Conservation (phyloP, 2,113 vertebrate genomes). For the Arothron firmamentum region DNA sequence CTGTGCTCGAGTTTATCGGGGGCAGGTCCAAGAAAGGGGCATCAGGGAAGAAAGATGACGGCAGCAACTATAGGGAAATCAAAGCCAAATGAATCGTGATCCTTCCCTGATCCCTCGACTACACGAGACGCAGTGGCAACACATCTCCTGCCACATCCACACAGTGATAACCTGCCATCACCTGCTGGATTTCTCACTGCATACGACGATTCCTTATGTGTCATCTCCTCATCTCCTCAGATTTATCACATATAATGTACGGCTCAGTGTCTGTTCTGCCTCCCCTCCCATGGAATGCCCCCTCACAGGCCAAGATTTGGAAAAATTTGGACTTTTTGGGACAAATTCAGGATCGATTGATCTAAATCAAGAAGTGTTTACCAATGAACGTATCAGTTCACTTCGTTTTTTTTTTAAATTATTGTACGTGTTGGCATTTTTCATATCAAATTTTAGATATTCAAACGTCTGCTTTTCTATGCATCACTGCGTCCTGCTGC, state of each 20-base stretch:
- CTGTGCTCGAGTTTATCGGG: slow-evolving; percentile 72
- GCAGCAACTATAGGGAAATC: slow-evolving; percentile 77
- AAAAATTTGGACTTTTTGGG: slow-evolving; percentile 42
- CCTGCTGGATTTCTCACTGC: slow-evolving; percentile 33
- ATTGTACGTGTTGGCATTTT: slow-evolving; percentile 10
- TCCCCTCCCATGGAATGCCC: slow-evolving; percentile 29
- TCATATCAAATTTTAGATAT: slow-evolving; percentile 13
- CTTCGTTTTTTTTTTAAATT: slow-evolving; percentile 32
- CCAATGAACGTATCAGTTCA: background rate
- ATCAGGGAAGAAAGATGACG: slow-evolving; percentile 73
- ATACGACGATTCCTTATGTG: slow-evolving; percentile 28
- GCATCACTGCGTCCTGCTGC: slow-evolving; percentile 70
- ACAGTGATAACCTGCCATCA: slow-evolving; percentile 25
- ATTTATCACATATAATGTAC: slow-evolving; percentile 31
- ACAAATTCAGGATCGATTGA: slow-evolving; percentile 28
- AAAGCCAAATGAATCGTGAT: slow-evolving; percentile 81
- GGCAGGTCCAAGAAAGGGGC: slow-evolving; percentile 68
- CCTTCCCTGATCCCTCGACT: slow-evolving; percentile 78
- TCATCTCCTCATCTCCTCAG: slow-evolving; percentile 8
- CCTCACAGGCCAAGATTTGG: slow-evolving; percentile 23
- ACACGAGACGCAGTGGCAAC: slow-evolving; percentile 69
- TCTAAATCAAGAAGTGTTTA: slow-evolving; percentile 26
- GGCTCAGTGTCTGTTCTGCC: slow-evolving; percentile 25
- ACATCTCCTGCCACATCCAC: slow-evolving; percentile 29
- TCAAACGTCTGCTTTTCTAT: slow-evolving; percentile 27